Base-by-base conservation (phyloP, 2,113 vertebrate genomes). In the Xyliphius kryptos region DNA sequence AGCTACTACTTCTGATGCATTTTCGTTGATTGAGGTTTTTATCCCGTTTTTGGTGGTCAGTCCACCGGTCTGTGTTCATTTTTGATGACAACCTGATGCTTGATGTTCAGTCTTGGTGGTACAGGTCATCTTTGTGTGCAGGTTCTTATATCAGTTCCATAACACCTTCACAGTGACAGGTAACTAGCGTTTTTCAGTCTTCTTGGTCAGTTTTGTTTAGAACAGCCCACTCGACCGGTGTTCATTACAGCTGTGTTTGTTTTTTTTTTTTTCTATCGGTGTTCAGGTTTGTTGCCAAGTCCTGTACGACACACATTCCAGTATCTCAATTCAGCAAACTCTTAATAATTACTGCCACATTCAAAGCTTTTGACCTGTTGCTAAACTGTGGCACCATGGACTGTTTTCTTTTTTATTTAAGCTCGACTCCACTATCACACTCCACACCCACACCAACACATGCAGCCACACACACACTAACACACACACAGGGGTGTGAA, bases 401-500 rank as follows among this genome's bases (percentile, higher is more conserved):
- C 13, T 15, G 17, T 15, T 20, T 61, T 49, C 22, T 60, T 60
- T 41, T 61, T 61, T 50, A 61, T 49, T 61, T 49, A 6, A 61
- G 46, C 32, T 38, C 26, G 20, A 53, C 22, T 21, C 51, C 36
- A 37, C 16, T 40, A 40, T 52, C 49, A 53, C 61, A 63, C 58
- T 38, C 37, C 20, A 63, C 61, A 54, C 38, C 38, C 56, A 44
- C 56, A 44, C 20, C 14, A 19, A 59, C 56, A 58, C 60, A 52
- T 47, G 50, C 21, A 51, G 21, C 32, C 60, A 16, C 48, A 63
- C 49, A 53, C 48, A 63, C 37, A 53, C 16, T 53, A 10, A 63
- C 51, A 54, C 61, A 53, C 20, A 54, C 38, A 20, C 9, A 37
- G 9, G 43, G 40, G 61, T 64, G 61, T 47, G 61, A 63, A 55